These are phyloP conservation scores for Pluvianellus socialis DNA, from an alignment of 2,113 vertebrate genomes.

Conservation along the genomic window DNA sequence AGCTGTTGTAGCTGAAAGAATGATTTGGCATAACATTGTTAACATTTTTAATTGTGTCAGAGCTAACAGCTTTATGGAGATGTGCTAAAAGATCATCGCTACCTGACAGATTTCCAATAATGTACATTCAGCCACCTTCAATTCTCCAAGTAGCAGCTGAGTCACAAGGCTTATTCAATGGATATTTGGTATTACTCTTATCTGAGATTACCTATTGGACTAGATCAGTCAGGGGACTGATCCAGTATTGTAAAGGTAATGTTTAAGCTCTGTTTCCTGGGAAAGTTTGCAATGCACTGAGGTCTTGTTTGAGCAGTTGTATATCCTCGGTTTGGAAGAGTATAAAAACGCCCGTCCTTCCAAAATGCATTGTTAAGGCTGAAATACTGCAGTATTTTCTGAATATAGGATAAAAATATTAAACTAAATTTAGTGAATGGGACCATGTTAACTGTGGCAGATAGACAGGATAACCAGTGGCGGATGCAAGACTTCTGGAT, in stretches of 20 bases:
- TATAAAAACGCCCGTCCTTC: background rate
- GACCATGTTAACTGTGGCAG: background rate
- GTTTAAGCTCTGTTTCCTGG: background rate
- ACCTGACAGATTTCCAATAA: background rate
- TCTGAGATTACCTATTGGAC: background rate
- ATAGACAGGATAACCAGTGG: background rate
- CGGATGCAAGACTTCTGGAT: background rate
- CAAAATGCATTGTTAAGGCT: background rate
- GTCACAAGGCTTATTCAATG: background rate
- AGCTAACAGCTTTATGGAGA: background rate
- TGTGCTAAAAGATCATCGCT: background rate
- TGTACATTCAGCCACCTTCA: background rate
- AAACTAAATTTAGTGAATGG: background rate
- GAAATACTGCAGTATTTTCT: background rate
- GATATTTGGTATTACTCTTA: background rate
- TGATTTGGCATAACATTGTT: background rate
- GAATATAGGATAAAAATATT: background rate
- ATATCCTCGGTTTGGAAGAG: background rate
- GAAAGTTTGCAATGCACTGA: background rate
- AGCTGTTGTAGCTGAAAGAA: background rate
- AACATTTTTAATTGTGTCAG: background rate
- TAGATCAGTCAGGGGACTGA: background rate
- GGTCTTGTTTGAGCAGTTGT: background rate
- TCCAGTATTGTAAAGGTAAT: background rate
- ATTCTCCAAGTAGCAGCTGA: background rate